Conservation (phyloP, 2,888 invertebrate genomes). For the Phalera bucephala region DNA sequence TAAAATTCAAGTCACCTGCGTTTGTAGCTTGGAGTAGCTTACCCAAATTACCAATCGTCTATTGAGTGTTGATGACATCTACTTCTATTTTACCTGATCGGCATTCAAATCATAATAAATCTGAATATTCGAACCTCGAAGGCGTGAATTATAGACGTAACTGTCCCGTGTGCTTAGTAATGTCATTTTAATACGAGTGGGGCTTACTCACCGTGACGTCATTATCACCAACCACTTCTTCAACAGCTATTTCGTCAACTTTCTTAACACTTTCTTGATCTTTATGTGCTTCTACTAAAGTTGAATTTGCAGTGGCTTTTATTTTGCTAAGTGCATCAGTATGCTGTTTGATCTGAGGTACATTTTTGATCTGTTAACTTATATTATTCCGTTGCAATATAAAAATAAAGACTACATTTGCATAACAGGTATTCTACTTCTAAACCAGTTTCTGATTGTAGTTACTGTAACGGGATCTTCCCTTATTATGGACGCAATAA, state of each 20-base stretch:
- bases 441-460: slow-evolving; percentile 15
- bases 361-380: slow-evolving; percentile 38
- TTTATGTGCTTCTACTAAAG: slow-evolving; percentile 23
- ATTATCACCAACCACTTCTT: slow-evolving; percentile 55
- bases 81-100: slow-evolving; percentile 25
- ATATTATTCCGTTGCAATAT: slow-evolving; percentile 43
- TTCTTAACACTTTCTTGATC: slow-evolving; percentile 4
- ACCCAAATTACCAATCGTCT: too few species aligned
- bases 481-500: slow-evolving; percentile 20
- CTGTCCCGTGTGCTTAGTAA: slow-evolving; percentile 67
- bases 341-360: slow-evolving; percentile 26
- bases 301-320: slow-evolving; percentile 17
- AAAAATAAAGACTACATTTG: slow-evolving; percentile 50
- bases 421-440: slow-evolving; percentile 17
- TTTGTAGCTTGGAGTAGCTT: too few species aligned
- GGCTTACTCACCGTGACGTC: slow-evolving; percentile 71
- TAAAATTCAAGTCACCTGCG: too few species aligned
- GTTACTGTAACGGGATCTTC: slow-evolving; percentile 3
- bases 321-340: slow-evolving; percentile 3
- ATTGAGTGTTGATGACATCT: too few species aligned
- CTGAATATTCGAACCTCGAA: slow-evolving; percentile 49
- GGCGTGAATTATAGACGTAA: slow-evolving; percentile 66
- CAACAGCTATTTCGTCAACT: slow-evolving; percentile 17
- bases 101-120: slow-evolving; percentile 37
- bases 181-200: slow-evolving; percentile 75